Conservation (phyloP, 2,888 invertebrate genomes). For the Oscheius sp. region DNA sequence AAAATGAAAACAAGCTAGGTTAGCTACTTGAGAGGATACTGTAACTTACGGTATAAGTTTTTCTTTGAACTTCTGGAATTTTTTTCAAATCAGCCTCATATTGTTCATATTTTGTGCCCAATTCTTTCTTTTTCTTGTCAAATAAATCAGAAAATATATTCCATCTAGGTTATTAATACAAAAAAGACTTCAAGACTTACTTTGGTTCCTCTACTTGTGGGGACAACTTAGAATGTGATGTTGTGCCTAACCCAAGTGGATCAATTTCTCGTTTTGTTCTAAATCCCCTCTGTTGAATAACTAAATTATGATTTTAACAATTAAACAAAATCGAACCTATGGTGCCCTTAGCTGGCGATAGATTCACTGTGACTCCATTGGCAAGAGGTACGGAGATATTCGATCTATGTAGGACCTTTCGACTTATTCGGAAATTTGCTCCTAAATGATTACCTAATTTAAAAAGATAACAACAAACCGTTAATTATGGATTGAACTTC, state of each 20-base stretch:
- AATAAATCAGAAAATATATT: conserved; percentile 27
- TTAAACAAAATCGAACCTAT: too few relatives aligned
- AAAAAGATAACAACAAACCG: not conserved
- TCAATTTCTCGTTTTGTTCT: conserved; percentile 35
- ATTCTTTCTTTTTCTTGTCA: conserved; percentile 25
- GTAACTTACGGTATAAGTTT: conserved; percentile 52
- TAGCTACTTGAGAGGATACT: too few relatives aligned
- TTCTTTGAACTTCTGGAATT: conserved; percentile 57
- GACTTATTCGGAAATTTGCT: conserved; percentile 9
- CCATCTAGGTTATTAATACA: conserved; percentile 21
- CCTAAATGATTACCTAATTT: not conserved
- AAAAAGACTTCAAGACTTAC: not conserved
- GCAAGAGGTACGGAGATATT: conserved; percentile 7
- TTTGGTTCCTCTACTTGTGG: not conserved
- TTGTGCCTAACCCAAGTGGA: conserved; percentile 7
- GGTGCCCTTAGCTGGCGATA: conserved; percentile 8
- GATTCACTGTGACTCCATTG: not conserved
- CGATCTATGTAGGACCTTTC: conserved; percentile 1
- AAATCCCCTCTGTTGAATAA: conserved; percentile 55
- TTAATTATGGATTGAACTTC: not conserved
- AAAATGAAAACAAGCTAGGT: not conserved
- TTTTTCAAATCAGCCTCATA: conserved; percentile 61
- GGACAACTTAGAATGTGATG: not conserved
- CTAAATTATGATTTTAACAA: conserved; percentile 34
- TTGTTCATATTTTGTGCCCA: conserved; percentile 46